phyloP scores from a whole-genome alignment of 2,888 invertebrate species.

The Odontothrips loti region DNA sequence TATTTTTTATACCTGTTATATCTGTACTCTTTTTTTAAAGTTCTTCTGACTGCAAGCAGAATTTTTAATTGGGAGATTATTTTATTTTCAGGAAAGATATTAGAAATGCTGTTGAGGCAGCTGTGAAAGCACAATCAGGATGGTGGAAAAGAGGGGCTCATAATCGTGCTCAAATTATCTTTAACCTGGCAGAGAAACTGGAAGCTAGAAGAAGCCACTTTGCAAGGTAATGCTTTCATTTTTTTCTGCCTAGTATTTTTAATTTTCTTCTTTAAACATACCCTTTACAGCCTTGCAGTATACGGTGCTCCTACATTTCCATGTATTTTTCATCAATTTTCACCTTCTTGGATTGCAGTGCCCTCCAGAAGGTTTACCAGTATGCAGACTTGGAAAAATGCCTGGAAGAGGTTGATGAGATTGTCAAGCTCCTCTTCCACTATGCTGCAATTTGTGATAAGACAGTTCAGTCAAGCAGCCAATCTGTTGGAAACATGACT shows the following conservation, averaged over 20 bases:
- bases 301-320: too few relatives aligned
- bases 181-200: not conserved
- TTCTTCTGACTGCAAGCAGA: not conserved
- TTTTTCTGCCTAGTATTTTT: not conserved
- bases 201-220: not conserved
- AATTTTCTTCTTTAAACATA: not conserved
- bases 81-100: constrained; percentile 45
- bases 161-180: constrained; percentile 8
- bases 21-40: not conserved
- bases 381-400: not conserved
- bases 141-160: constrained; percentile 41
- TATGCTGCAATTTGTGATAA: constrained; percentile 11
- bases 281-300: too few relatives aligned
- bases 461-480: not conserved
- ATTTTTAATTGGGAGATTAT: not conserved
- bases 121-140: constrained; percentile 48
- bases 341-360: not conserved
- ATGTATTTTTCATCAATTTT: not conserved
- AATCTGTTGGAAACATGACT: not conserved
- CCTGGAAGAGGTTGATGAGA: not conserved
- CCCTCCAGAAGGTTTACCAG: not conserved
- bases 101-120: constrained; percentile 50
- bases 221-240: not conserved
- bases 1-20: not conserved
- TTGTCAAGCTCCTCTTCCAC: constrained; percentile 7